These are phyloP conservation scores for Hippoglossus stenolepis DNA, from an alignment of 2,113 vertebrate species.

Conservation along the genomic window DNA sequence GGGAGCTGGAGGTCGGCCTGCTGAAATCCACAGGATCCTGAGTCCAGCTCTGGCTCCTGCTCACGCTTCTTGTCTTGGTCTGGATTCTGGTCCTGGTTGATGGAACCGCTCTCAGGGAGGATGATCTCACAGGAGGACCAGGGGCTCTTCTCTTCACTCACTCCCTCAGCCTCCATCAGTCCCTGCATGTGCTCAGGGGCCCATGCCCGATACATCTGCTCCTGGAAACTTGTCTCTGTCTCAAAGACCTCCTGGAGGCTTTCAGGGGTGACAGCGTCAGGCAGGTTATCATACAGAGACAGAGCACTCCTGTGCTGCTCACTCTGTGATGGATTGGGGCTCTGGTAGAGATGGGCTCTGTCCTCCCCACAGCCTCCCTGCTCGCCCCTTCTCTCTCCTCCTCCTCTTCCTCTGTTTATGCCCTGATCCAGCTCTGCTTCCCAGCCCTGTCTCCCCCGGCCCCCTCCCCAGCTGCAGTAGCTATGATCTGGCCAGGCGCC, in stretches of 20 bases:
- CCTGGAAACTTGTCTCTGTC: conserved; percentile 61
- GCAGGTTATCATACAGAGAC: conserved; percentile 74
- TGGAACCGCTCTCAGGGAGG: conserved; percentile 44
- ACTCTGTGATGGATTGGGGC: conserved; percentile 57
- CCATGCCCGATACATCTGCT: conserved; percentile 34
- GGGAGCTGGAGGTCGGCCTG: conserved; percentile 18
- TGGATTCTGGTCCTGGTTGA: conserved; percentile 50
- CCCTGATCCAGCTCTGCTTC: conserved; percentile 40
- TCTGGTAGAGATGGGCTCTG: conserved; percentile 50
- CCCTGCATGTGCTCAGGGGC: conserved; percentile 21
- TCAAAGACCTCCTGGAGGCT: conserved; percentile 27
- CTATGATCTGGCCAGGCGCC: conserved; percentile 74
- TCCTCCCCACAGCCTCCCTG: conserved; percentile 45
- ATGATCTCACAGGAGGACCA: conserved; percentile 68
- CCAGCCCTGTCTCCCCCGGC: conserved; percentile 63
- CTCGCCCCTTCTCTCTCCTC: conserved; percentile 16
- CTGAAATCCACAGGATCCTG: conserved; percentile 29
- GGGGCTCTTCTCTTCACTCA: conserved; percentile 55
- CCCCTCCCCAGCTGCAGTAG: conserved; percentile 76
- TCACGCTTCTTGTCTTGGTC: conserved; percentile 39
- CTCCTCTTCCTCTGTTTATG: conserved; percentile 38
- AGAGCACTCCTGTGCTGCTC: conserved; percentile 71
- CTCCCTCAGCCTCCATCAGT: conserved; percentile 33
- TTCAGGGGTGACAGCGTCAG: neutral
- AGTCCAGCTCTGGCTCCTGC: conserved; percentile 57